Base-by-base conservation (phyloP, 2,888 invertebrate species). In the Rhagonycha lutea region DNA sequence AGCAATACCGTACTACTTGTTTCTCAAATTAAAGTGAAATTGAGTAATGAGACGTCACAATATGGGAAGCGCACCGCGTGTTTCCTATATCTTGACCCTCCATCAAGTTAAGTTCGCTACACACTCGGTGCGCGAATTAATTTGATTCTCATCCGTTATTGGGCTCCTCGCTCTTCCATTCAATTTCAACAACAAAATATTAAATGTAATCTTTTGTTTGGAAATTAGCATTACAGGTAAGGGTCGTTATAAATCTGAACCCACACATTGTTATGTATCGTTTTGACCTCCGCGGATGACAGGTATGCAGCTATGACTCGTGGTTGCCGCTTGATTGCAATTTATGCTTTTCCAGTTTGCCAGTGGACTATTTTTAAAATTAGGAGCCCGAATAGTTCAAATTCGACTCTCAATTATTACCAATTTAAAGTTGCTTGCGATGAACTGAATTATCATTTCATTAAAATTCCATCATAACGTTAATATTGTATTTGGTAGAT, bases 81-180 rank as follows among this genome's bases (percentile, higher is more conserved):
- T 72, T 76, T 72, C 72, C 78, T 80, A 76, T 83, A 82, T 83
- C 82, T 77, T 68, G 62, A 74, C 72, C 79, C 79, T 79, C 79
- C 80, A 83, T 83, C 83, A 77, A 72, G 74, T 80, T 81, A 82
- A 79, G 81, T 83, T 83, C 82, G 83, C 82, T 83, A 82, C 81
- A 82, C 83, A 83, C 83, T 81, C 79, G 81, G 81, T 79, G 81
- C 80, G 79, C 81, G 80, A 80, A 78, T 81, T 81, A 81, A 81
- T 79, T 77, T 79, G 83, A 83, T 83, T 82, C 47, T 47, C 47
- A 47, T 47, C 47, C 47, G 47, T 80, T 47, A 47, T 47, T 47
- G 47, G 47, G n/a, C 47, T 47, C 47, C 47, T 47, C 47, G 47
- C 47, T 47, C 47, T 47, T 47, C 47, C 47, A 47, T 47, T 47